Evolutionary conservation across 2,888 invertebrate species (phyloP), one percentile per base, ranked within the genome.

Genomic region (Endomychus coccineus): DNA sequence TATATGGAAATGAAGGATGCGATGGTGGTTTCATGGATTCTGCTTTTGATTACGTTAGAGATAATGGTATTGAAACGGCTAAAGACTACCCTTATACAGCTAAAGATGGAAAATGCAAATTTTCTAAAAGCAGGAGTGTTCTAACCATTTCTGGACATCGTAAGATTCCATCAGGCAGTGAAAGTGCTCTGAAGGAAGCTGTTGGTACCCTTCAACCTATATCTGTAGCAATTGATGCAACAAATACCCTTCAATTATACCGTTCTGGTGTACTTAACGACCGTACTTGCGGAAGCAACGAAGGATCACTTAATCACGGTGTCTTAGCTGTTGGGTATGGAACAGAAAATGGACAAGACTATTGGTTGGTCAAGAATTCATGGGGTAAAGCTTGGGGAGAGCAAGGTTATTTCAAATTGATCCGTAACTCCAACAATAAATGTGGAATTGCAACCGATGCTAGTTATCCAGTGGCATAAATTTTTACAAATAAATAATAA

Each of bases 171-270:
- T 48, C 66, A 24, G 83, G 82, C 2, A 71, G 76, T 58, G 91
- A 92, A 64, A 56, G 71, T 5, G 75, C 77, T 56, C 69, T 91
- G 54, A 71, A 74, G 66, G 64, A 71, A 44, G 90, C 88, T 21
- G 75, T 88, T 28, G 88, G 87, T 37, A 81, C 81, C 1, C 64
- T 82, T 44, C 90, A 91, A 1, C 91, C 91, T n/a, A 72, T 90
- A 21, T 75, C 87, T 9, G 81, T 89, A 34, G 89, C 87, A 54
- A 87, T 91, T 57, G 89, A 92, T 70, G 91, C 91, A 39, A 78
- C 80, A 16, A 82, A 80, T 48, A 17, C 38, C 11, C 88, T 91
- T 77, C 88, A 89, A 67, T 79, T 85, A 59, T 90, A 90, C 67
- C 72, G 73, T 6, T 66, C 71, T 49, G 86, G 85, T 25, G 76